A percentile compares a stretch with the other conserved stretches of the same genome.
Evolutionary conservation across 1,140 invertebrate species (phyloP).

Genomic region (Eurytemora carolleeae): DNA sequence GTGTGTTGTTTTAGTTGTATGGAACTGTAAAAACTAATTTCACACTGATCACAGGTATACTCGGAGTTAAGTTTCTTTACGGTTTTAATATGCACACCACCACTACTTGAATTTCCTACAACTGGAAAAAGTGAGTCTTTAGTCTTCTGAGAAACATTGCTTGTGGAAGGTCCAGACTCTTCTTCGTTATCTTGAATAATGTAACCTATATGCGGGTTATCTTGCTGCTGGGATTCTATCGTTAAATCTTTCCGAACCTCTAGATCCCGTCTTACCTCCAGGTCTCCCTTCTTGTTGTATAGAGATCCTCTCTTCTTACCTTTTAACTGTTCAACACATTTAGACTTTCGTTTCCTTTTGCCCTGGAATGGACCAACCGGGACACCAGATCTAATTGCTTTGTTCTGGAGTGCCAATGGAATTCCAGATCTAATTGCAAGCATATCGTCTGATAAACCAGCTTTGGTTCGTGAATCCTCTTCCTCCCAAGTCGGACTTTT

Average conservation of each 20-base stretch:
- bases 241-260: constrained; percentile 11
- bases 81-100: neutral
- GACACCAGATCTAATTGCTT: neutral
- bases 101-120: neutral
- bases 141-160: too few species aligned
- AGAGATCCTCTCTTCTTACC: neutral
- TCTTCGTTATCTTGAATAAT: too few species aligned
- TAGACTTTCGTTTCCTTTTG: neutral
- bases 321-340: neutral
- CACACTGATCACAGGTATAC: neutral
- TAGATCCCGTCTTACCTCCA: neutral
- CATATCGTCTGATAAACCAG: too few species aligned
- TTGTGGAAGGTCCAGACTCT: too few species aligned
- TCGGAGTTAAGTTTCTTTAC: neutral
- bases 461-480: too few species aligned
- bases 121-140: too few species aligned
- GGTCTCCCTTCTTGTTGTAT: neutral
- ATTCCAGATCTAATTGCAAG: constrained; percentile 3
- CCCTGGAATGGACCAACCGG: neutral
- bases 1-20: too few species aligned
- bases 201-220: too few species aligned
- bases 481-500: too few species aligned
- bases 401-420: neutral
- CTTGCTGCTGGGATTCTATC: neutral
- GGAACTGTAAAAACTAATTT: neutral